These are phyloP conservation scores for Sigmodon hispidus DNA, from an alignment of 2,113 vertebrate genomes.

Conservation along the genomic window DNA sequence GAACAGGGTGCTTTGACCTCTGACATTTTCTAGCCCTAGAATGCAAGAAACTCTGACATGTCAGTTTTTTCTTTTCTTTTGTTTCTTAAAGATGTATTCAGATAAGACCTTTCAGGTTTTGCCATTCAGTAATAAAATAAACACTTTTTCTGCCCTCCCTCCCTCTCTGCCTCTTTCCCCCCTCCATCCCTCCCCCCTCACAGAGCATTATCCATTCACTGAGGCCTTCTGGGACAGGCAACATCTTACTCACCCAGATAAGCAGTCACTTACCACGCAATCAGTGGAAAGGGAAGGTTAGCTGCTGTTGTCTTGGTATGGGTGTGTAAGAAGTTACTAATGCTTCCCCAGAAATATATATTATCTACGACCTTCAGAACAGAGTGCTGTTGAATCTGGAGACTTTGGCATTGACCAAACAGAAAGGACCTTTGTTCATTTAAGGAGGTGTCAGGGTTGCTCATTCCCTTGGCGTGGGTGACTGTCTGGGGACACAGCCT, in stretches of 20 bases:
- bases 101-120: background rate
- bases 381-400: constrained; percentile 28
- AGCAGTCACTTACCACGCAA: constrained; percentile 28
- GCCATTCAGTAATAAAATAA: background rate
- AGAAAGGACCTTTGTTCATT: constrained; percentile 62
- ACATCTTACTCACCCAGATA: background rate
- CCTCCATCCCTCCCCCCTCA: background rate
- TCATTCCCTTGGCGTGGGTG: constrained; percentile 59
- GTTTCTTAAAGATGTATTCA: background rate
- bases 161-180: background rate
- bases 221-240: background rate
- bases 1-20: constrained; percentile 12
- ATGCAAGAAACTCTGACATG: background rate
- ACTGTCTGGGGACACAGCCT: constrained; percentile 54
- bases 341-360: background rate
- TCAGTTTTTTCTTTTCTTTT: background rate
- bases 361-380: constrained; percentile 57
- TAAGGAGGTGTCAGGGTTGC: constrained; percentile 13
- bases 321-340: constrained; percentile 40
- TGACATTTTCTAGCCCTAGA: background rate
- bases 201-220: background rate
- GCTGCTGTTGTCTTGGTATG: constrained; percentile 12
- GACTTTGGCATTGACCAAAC: background rate
- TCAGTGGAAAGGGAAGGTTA: constrained; percentile 16
- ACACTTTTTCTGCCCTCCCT: background rate